These are phyloP conservation scores for Smithornis capensis DNA, from an alignment of 2,113 vertebrate genomes.

Conservation along the genomic window DNA sequence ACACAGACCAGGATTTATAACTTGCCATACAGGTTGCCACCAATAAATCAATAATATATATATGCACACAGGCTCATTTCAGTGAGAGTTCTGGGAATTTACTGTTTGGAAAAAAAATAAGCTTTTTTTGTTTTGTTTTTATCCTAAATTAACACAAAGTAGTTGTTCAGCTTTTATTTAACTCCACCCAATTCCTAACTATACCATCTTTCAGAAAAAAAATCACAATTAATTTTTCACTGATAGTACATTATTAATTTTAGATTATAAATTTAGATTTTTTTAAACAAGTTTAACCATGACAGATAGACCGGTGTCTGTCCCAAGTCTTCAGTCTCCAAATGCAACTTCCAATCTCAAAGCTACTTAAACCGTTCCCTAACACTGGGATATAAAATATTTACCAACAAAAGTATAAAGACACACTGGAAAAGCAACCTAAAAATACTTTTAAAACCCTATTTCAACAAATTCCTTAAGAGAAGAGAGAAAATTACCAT, in stretches of 20 bases:
- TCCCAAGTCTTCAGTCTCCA: not conserved
- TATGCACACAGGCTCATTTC: not conserved
- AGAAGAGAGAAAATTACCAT: not conserved
- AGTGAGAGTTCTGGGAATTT: not conserved
- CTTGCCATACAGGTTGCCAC: not conserved
- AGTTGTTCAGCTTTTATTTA: not conserved
- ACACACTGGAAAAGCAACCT: not conserved
- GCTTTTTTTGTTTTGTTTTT: not conserved
- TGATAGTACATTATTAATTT: not conserved
- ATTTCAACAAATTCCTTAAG: constrained; percentile 14
- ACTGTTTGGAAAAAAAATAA: not conserved
- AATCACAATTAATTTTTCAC: not conserved
- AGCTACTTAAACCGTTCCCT: not conserved
- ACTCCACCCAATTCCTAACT: not conserved
- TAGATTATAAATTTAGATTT: too few relatives aligned
- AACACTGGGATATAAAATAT: constrained; percentile 27
- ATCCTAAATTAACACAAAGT: not conserved
- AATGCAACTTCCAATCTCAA: not conserved
- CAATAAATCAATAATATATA: constrained; percentile 36
- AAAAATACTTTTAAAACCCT: constrained; percentile 37
- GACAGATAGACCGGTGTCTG: not conserved
- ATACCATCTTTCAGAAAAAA: not conserved
- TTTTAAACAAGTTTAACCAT: not conserved
- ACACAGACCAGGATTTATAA: constrained; percentile 9
- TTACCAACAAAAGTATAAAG: constrained; percentile 40